phyloP scores from a whole-genome alignment of 2,113 vertebrate genomes.

The Rhinoderma darwinii region DNA sequence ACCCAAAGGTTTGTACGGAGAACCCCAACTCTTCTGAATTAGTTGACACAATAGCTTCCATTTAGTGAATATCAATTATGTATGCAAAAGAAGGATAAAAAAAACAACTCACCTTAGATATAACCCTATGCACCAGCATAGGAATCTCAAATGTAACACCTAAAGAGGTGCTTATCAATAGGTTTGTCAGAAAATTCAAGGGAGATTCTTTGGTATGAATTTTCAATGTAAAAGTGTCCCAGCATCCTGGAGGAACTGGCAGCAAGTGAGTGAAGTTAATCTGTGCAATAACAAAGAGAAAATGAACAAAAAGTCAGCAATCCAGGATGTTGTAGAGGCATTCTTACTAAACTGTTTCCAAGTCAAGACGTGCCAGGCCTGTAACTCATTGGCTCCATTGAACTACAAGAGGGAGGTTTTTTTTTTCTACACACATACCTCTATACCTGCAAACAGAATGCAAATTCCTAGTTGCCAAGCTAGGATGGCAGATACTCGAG shows the following conservation, averaged over 20 bases:
- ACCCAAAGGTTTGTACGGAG: no score
- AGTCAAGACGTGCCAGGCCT: neutral
- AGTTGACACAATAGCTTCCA: no score
- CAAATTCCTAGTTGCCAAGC: no score
- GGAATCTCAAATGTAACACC: slow-evolving; percentile 84
- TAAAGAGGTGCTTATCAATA: slow-evolving; percentile 83
- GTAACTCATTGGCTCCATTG: neutral
- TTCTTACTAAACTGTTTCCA: no score
- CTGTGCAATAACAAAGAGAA: slow-evolving; percentile 73
- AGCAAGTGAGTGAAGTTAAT: slow-evolving; percentile 85
- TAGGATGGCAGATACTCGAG: no score
- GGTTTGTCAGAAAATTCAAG: slow-evolving; percentile 76
- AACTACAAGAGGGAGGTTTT: neutral
- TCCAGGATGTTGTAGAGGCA: neutral
- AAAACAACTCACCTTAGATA: slow-evolving; percentile 71
- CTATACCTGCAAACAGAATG: no score
- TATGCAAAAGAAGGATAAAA: neutral
- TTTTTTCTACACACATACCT: no score
- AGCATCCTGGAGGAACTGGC: slow-evolving; percentile 85
- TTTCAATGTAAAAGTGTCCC: slow-evolving; percentile 87
- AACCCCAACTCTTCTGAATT: no score
- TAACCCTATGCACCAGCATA: slow-evolving; percentile 78
- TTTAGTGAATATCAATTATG: no score
- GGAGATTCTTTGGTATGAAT: slow-evolving; percentile 77
- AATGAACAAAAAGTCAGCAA: neutral